These are phyloP conservation scores for Chaitophorus viminalis DNA, from an alignment of 2,888 invertebrate species.

Conservation along the genomic window DNA sequence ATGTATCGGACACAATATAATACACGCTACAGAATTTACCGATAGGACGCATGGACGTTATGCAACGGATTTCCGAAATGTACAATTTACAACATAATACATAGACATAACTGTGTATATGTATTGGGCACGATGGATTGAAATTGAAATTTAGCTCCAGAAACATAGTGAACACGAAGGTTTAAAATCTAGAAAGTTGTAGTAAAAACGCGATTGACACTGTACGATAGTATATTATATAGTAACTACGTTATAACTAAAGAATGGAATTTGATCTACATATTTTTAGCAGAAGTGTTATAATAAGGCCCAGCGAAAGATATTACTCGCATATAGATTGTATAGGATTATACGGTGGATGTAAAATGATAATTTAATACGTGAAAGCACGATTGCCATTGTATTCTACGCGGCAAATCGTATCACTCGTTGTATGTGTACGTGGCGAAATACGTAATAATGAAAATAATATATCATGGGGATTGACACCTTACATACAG, in stretches of 20 bases:
- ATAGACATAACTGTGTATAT: background rate
- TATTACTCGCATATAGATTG: background rate
- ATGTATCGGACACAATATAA: background rate
- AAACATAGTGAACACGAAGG: no score
- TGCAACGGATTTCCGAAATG: slow-evolving; percentile 1
- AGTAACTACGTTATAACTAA: background rate
- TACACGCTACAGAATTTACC: background rate
- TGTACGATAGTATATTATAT: no score
- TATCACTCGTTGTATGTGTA: background rate
- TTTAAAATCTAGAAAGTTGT: no score
- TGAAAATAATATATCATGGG: slow-evolving; percentile 49
- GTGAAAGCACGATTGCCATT: background rate
- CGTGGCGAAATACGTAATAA: slow-evolving; percentile 22
- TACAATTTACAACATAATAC: background rate
- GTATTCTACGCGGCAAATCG: slow-evolving; percentile 16
- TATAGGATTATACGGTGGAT: background rate
- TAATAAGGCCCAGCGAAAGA: background rate
- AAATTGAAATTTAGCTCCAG: no score
- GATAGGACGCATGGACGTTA: background rate
- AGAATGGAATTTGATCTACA: background rate
- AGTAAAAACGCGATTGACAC: no score
- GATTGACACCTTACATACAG: slow-evolving; percentile 32
- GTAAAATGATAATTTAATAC: slow-evolving; percentile 28
- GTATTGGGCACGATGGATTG: background rate
- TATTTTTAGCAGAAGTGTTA: background rate